Percentiles rank a stretch among this genome's conserved stretches.
phyloP scores from a whole-genome alignment of 2,888 invertebrate genomes.

The Mesorhabditis sp. region DNA sequence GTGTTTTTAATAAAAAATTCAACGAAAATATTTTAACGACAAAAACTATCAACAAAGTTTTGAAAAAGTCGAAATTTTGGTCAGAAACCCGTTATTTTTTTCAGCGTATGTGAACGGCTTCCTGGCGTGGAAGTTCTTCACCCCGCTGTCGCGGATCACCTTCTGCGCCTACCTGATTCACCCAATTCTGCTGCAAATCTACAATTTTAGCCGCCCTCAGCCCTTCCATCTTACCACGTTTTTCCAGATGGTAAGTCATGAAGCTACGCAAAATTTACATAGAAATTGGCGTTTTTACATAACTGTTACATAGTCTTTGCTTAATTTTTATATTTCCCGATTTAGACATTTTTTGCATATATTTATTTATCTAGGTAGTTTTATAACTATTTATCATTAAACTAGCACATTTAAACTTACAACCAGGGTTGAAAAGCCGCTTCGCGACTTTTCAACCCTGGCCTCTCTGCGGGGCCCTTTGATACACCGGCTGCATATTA shows the following conservation, averaged over 20 bases:
- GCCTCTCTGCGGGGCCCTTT: too few relatives aligned
- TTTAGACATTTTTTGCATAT: too few relatives aligned
- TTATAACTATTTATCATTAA: too few relatives aligned
- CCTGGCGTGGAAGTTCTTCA: slow-evolving; percentile 77
- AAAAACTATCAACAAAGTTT: neutral
- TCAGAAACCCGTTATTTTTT: slow-evolving; percentile 14
- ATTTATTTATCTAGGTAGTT: too few relatives aligned
- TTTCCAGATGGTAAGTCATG: slow-evolving; percentile 47
- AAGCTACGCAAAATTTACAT: slow-evolving; percentile 6
- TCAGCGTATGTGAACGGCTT: slow-evolving; percentile 69
- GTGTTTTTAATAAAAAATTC: too few relatives aligned
- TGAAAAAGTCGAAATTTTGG: neutral
- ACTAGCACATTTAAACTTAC: too few relatives aligned
- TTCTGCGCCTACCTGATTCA: slow-evolving; percentile 82
- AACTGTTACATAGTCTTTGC: neutral
- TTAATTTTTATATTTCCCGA: neutral
- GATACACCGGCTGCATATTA: too few relatives aligned
- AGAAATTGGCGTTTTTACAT: neutral
- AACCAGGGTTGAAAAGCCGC: too few relatives aligned
- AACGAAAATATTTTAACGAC: neutral
- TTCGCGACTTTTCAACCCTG: too few relatives aligned
- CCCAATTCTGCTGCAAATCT: slow-evolving; percentile 55
- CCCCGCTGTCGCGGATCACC: slow-evolving; percentile 84
- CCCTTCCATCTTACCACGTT: slow-evolving; percentile 58
- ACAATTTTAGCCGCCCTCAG: slow-evolving; percentile 51